These are phyloP conservation scores for Pionites leucogaster DNA, from an alignment of 2,113 vertebrate genomes.

Conservation along the genomic window DNA sequence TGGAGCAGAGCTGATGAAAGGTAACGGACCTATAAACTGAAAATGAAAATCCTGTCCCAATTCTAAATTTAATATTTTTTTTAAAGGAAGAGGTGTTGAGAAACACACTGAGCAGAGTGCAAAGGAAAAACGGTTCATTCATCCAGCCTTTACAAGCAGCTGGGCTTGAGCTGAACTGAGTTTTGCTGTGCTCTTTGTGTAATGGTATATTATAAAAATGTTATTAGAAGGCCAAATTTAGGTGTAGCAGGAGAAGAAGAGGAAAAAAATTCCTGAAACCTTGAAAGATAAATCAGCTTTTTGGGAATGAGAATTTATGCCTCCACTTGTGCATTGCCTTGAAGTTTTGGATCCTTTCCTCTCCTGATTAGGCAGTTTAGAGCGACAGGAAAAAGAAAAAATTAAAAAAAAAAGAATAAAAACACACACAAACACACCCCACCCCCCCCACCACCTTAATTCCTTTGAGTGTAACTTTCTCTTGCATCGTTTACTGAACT, in stretches of 20 bases:
- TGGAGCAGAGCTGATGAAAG: neutral
- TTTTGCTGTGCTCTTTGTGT: constrained; percentile 64
- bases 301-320: constrained; percentile 45
- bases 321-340: neutral
- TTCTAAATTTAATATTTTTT: too few relatives aligned
- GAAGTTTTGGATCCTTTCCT: neutral
- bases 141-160: constrained; percentile 71
- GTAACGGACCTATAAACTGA: neutral
- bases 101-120: constrained; percentile 44
- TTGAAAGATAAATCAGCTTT: constrained; percentile 64
- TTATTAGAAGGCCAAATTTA: constrained; percentile 72
- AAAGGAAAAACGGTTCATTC: constrained; percentile 57
- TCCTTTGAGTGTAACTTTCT: constrained; percentile 26
- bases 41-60: constrained; percentile 30
- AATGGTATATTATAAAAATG: constrained; percentile 69
- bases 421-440: neutral
- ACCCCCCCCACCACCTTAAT: neutral
- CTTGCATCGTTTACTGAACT: constrained; percentile 6
- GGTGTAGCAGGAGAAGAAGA: constrained; percentile 53
- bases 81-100: constrained; percentile 72
- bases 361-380: constrained; percentile 3
- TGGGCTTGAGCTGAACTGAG: constrained; percentile 44
- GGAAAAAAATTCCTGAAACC: constrained; percentile 26
- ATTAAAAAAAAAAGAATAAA: neutral
- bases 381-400: constrained; percentile 17